Base-by-base conservation (phyloP, 1,140 invertebrate species). In the Stratiolaelaps scimitus region DNA sequence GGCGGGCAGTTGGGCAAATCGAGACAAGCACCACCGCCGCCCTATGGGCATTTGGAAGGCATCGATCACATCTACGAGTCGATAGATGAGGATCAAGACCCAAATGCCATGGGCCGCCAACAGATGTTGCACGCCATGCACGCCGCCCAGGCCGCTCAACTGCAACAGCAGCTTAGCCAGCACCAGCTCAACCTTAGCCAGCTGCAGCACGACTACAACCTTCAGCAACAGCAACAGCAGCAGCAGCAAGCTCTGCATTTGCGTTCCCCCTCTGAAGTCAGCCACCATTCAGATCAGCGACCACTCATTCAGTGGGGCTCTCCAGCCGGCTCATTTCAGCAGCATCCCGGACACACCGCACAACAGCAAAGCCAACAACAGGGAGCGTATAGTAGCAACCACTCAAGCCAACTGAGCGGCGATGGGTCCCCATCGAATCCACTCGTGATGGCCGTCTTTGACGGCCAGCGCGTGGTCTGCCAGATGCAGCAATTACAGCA, bases 1-100 rank as follows among this genome's bases (percentile, higher is more conserved):
- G 30, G 34, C 29, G 65, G 45, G 56, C 19, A 48, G 26, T 26
- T 66, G 44, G 45, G 43, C 19, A 34, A 34, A 65, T 60, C 45
- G n/a, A 17, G 47, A 65, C 47, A 40, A n/a, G 43, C 47, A 29
- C 43, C 65, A 53, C 34, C 34, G 48, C 29, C 65, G 47, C 29
- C 20, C 28, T 48, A 7, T 43, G 64, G 10, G 67, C 67, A 48
- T 64, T 65, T 66, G 68, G 65, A 65, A 64, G 66, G 2, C 69
- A 69, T 45, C 44, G 69, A 70, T 68, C 69, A 70, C 23, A 70
- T 70, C 40, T 70, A 70, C 69, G 69, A 70, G 66, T 65, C 69
- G 17, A 70, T 70, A 64, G 69, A 69, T 65, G 69, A 70, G 53
- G 69, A 69, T 65, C 34, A 64, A 28, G 30, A 67, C 20, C 28